Evolutionary conservation across 2,113 vertebrate genomes (phyloP), one percentile per base, ranked within the genome.

Genomic region (Panthera tigris): DNA sequence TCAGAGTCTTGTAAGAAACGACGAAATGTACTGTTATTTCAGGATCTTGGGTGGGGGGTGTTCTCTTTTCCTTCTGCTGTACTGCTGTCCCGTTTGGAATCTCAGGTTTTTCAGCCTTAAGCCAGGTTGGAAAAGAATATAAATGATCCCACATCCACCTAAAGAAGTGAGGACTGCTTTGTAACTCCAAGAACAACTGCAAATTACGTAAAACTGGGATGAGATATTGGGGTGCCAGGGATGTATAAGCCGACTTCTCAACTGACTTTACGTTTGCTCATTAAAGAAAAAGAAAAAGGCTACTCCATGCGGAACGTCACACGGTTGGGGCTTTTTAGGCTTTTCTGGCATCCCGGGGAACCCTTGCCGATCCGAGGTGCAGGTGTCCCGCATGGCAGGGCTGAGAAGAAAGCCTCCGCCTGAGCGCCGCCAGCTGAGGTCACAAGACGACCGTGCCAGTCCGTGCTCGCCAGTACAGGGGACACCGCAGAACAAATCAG

Each of bases 301-400:
- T 31, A 33, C 76, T 39, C 27, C 3, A 13, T 57, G 68, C 80
- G 94, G 83, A n/a, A 89, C 87, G 12, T 61, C 96, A 89, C 84
- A 48, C 55, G 36, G 63, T 81, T 31, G 68, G 91, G 33, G 27
- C 33, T 61, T 61, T 61, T 25, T 61, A 23, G 87, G 83, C 73
- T 65, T 76, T n/a, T 16, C 23, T 92, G 66, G 95, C 85, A 73
- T 91, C 90, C 52, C 21, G 50, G 92, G 98, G 94, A 96, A 86
- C 11, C 89, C 96, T 90, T 93, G 84, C 4, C 3, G 97, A 83
- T 68, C 10, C 84, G 90, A 97, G 89, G 97, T 76, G 94, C 94
- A 95, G 95, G 50, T 93, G 97, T 66, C 96, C 98, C 84, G 98
- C 97, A 97, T 73, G 45, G 91, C 76, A 88, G 97, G 96, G 94